Evolutionary conservation across 2,888 invertebrate species (phyloP).

Genomic region (Teleogryllus oceanicus): DNA sequence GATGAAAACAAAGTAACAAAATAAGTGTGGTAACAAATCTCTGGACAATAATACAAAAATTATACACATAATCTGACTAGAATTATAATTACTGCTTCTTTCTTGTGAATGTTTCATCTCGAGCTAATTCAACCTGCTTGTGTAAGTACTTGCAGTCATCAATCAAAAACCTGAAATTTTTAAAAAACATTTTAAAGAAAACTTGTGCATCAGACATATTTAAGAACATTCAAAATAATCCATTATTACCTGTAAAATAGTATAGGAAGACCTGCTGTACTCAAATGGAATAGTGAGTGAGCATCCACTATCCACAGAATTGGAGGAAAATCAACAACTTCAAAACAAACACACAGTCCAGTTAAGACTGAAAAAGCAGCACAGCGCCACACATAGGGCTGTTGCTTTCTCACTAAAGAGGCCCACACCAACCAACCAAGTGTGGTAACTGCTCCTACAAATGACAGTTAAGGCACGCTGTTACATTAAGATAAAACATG

Average conservation of each 20-base stretch:
- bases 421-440: constrained; percentile 69
- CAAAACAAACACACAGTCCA: constrained; percentile 66
- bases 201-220: not conserved
- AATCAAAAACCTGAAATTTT: constrained; percentile 61
- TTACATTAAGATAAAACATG: not conserved
- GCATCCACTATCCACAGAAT: constrained; percentile 78
- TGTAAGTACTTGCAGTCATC: constrained; percentile 59
- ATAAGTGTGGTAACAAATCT: too few species aligned
- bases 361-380: constrained; percentile 65
- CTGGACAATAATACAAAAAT: too few species aligned
- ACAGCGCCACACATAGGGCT: constrained; percentile 70
- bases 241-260: constrained; percentile 73
- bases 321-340: constrained; percentile 89
- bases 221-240: not conserved
- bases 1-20: too few species aligned
- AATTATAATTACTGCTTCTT: not conserved
- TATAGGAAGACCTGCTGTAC: constrained; percentile 74
- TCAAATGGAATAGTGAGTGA: constrained; percentile 92
- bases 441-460: constrained; percentile 67
- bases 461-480: not conserved
- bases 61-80: not conserved
- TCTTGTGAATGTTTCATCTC: constrained; percentile 4
- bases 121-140: constrained; percentile 28
- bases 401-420: constrained; percentile 54
- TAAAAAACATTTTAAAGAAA: constrained; percentile 20